phyloP scores from a whole-genome alignment of 2,113 vertebrate species.

The Microcebus murinus region DNA sequence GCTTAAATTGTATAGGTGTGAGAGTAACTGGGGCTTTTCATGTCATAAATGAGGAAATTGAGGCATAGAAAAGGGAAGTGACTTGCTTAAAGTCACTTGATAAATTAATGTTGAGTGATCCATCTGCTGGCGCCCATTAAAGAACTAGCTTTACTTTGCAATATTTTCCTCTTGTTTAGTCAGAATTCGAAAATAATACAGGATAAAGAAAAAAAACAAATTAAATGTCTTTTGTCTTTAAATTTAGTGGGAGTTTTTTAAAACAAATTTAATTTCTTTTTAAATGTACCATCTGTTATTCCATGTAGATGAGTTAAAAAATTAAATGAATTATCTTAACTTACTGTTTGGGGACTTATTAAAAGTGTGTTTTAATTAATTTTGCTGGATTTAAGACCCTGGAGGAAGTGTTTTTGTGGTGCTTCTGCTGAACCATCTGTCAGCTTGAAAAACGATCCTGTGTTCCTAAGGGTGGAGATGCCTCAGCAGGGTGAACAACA shows the following conservation, averaged over 20 bases:
- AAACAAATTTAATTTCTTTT: background rate
- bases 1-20: background rate
- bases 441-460: background rate
- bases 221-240: background rate
- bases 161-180: background rate
- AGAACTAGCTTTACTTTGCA: background rate
- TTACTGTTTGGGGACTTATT: background rate
- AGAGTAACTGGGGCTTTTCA: background rate
- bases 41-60: background rate
- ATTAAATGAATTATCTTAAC: background rate
- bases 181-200: background rate
- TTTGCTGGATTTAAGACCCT: background rate
- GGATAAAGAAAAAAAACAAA: background rate
- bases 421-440: conserved; percentile 23
- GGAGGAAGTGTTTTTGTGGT: background rate
- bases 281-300: conserved; percentile 43
- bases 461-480: background rate
- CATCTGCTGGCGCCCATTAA: background rate
- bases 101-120: background rate
- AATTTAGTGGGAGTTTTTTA: background rate
- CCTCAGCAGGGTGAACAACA: background rate
- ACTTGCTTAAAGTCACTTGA: background rate
- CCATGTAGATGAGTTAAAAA: conserved; percentile 27
- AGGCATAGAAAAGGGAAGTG: background rate
- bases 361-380: conserved; percentile 49